phyloP scores from a whole-genome alignment of 2,797 vertebrate species.

The Apodemus agrarius region DNA sequence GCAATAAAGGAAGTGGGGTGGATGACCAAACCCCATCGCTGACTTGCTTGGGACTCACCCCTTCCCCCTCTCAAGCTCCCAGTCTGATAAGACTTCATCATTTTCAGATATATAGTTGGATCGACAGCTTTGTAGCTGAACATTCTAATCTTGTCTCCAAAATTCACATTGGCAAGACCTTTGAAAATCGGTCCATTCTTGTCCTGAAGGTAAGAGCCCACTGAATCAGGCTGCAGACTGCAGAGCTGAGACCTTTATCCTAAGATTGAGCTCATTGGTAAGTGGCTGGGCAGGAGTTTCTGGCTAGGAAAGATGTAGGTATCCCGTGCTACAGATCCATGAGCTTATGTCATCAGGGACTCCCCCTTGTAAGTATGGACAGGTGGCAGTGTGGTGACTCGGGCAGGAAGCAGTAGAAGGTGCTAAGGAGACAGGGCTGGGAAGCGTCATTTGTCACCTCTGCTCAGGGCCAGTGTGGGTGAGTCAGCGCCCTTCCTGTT shows the following conservation, averaged over 20 bases:
- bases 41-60: neutral
- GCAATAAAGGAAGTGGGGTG: neutral
- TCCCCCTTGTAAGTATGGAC: neutral
- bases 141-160: conserved; percentile 86
- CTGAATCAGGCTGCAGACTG: neutral
- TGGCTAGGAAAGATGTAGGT: neutral
- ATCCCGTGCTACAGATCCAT: neutral
- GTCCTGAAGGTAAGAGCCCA: conserved; percentile 86
- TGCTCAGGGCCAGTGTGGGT: neutral
- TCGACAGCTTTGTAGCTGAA: conserved; percentile 84
- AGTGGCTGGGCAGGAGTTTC: neutral
- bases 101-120: conserved; percentile 88
- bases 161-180: conserved; percentile 86
- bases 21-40: neutral
- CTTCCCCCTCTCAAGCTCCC: neutral
- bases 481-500: conserved; percentile 6
- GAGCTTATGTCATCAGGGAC: neutral
- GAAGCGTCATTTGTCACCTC: neutral
- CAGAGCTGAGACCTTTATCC: neutral
- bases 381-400: neutral
- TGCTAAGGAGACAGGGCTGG: neutral
- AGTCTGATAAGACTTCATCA: conserved; percentile 24
- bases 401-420: conserved; percentile 55
- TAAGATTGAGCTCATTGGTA: neutral
- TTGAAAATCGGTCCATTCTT: conserved; percentile 85